Evolutionary conservation across 2,113 vertebrate species (phyloP).

Genomic region (Hypocryptadius cinnamomeus): DNA sequence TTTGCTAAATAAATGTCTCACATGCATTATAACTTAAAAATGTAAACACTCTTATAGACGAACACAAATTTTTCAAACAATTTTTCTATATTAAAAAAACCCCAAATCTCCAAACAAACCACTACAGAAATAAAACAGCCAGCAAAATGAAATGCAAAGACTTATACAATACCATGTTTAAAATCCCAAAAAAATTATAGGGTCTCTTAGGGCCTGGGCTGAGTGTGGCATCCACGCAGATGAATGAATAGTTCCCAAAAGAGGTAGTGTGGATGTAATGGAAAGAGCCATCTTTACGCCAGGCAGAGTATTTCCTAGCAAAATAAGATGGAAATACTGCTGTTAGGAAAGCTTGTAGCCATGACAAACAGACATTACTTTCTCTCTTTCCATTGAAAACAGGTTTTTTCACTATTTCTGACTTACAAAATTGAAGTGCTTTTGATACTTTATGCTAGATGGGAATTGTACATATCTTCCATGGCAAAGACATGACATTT

Average conservation of each 20-base stretch:
- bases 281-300: constrained; percentile 87
- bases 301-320: constrained; percentile 89
- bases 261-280: constrained; percentile 86
- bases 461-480: not conserved
- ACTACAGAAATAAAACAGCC: not conserved
- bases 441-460: not conserved
- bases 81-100: not conserved
- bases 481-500: not conserved
- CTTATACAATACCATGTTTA: constrained; percentile 79
- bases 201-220: constrained; percentile 91
- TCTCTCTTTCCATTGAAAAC: not conserved
- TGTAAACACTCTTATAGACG: not conserved
- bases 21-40: not conserved
- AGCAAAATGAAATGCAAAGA: not conserved
- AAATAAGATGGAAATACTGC: constrained; percentile 29
- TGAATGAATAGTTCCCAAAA: constrained; percentile 96
- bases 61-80: not conserved
- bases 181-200: constrained; percentile 94
- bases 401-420: not conserved
- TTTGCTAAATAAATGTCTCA: not conserved
- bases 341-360: not conserved
- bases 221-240: constrained; percentile 88
- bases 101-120: not conserved
- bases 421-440: not conserved
- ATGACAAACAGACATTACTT: not conserved